These are phyloP conservation scores for Drosophila busckii DNA, from an alignment of 1,140 invertebrate genomes.

Conservation along the genomic window DNA sequence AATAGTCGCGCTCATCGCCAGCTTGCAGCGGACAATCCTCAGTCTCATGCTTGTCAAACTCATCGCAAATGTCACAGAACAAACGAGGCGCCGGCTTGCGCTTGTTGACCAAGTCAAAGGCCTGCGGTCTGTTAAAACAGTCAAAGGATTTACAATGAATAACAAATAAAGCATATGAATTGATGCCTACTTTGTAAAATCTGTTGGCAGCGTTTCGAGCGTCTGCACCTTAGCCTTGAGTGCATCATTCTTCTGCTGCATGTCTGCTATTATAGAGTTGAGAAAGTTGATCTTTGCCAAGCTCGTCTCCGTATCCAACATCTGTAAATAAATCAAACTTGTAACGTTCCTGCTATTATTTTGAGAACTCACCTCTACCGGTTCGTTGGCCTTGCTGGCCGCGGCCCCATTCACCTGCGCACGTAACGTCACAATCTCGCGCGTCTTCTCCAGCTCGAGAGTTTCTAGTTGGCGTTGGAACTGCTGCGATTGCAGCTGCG, in stretches of 20 bases:
- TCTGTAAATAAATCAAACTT: not conserved
- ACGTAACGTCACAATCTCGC: slow-evolving; percentile 47
- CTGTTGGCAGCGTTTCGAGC: slow-evolving; percentile 84
- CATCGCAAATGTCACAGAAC: slow-evolving; percentile 98
- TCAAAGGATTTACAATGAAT: not conserved
- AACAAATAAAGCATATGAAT: not conserved
- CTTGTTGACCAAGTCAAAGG: slow-evolving; percentile 60
- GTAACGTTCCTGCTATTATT: not conserved
- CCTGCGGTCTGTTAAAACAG: slow-evolving; percentile 45
- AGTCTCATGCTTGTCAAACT: slow-evolving; percentile 97
- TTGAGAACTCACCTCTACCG: slow-evolving; percentile 22
- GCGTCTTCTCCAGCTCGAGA: slow-evolving; percentile 45
- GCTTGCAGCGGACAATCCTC: slow-evolving; percentile 96
- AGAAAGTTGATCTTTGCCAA: slow-evolving; percentile 90
- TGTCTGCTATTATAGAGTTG: slow-evolving; percentile 97
- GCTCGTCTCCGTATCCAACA: slow-evolving; percentile 46
- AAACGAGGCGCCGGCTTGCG: slow-evolving; percentile 85
- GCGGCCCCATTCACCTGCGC: slow-evolving; percentile 35
- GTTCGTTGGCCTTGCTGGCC: not conserved
- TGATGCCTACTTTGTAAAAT: slow-evolving; percentile 56
- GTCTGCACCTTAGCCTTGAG: slow-evolving; percentile 88
- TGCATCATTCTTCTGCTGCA: slow-evolving; percentile 94
- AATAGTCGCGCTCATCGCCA: slow-evolving; percentile 81
- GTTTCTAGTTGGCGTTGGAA: slow-evolving; percentile 44
- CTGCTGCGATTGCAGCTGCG: slow-evolving; percentile 35